phyloP scores from a whole-genome alignment of 2,113 vertebrate genomes.

The Corythaeola cristata region DNA sequence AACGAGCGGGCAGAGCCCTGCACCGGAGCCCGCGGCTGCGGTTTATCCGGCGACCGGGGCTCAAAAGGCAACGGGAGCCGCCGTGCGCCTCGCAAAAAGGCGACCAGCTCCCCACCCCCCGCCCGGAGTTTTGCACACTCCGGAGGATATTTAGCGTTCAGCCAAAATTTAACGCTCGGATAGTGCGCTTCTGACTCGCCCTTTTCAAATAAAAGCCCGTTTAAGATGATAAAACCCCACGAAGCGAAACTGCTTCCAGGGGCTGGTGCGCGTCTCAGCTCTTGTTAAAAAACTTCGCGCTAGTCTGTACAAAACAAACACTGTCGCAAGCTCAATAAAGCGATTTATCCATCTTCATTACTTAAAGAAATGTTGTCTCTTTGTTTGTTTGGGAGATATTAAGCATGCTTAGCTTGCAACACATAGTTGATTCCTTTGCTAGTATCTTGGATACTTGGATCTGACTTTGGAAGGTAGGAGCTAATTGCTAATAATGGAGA shows the following conservation, averaged over 20 bases:
- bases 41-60: not conserved
- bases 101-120: not conserved
- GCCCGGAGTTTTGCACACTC: not conserved
- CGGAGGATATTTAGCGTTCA: not conserved
- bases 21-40: not conserved
- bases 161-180: constrained; percentile 49
- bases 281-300: constrained; percentile 43
- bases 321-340: constrained; percentile 63
- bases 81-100: not conserved
- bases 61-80: not conserved
- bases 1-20: not conserved
- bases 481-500: constrained; percentile 86
- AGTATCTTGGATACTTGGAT: constrained; percentile 87
- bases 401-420: constrained; percentile 78
- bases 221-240: constrained; percentile 12
- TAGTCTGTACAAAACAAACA: constrained; percentile 49
- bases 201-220: constrained; percentile 2
- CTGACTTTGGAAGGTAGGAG: constrained; percentile 82
- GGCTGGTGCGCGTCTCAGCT: not conserved
- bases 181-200: not conserved
- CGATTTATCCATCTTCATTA: constrained; percentile 81
- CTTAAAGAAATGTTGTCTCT: constrained; percentile 75
- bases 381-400: constrained; percentile 81
- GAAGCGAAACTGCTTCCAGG: constrained; percentile 4
- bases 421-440: constrained; percentile 80